Conservation (phyloP, 1,140 invertebrate species). For the Druon quercuslanigerum region DNA sequence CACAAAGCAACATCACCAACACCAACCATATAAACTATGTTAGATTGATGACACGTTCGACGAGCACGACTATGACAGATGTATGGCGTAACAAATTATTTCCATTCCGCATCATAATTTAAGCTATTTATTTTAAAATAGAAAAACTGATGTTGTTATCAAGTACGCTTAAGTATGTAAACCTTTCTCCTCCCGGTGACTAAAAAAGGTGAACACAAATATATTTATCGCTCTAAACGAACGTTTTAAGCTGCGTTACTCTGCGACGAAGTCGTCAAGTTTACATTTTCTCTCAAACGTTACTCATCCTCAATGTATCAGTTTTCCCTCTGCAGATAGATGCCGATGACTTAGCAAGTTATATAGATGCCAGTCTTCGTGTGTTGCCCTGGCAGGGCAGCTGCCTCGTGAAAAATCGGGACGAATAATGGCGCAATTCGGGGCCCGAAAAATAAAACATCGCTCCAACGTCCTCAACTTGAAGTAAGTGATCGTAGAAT, state of each 20-base stretch:
- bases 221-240: too few species aligned
- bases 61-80: too few species aligned
- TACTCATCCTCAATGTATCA: constrained; percentile 9
- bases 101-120: too few species aligned
- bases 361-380: constrained; percentile 29
- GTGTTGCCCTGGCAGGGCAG: constrained; percentile 39
- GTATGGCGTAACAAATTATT: too few species aligned
- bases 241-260: not conserved
- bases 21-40: too few species aligned
- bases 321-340: not conserved
- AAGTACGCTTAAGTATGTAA: too few species aligned
- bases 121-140: too few species aligned
- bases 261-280: not conserved
- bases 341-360: constrained; percentile 7
- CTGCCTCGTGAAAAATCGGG: constrained; percentile 54
- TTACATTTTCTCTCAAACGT: not conserved
- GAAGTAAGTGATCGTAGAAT: constrained; percentile 61
- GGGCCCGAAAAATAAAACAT: constrained; percentile 1
- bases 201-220: too few species aligned
- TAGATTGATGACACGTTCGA: too few species aligned
- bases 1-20: too few species aligned
- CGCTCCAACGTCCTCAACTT: constrained; percentile 24
- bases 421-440: constrained; percentile 27
- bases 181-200: too few species aligned
- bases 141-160: too few species aligned